Base-by-base conservation (phyloP, 2,113 vertebrate species). In the Cygnus buccinator region DNA sequence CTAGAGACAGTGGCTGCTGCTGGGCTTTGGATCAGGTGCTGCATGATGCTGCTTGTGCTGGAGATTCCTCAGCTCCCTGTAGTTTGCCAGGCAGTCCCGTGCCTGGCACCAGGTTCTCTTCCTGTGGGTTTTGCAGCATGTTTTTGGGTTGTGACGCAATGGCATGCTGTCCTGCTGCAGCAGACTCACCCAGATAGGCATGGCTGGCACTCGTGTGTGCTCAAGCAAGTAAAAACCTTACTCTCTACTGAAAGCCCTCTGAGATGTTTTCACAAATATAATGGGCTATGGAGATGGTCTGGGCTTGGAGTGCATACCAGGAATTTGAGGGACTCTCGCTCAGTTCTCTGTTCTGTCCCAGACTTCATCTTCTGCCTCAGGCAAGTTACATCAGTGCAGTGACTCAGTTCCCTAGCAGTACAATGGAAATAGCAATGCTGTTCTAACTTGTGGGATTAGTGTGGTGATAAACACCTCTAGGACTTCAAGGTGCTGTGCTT, bases 51-150 rank as follows among this genome's bases (percentile, higher is more conserved):
- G 62, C 96, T 76, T 93, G 93, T 89, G 66, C 72, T 92, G 39
- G 77, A 79, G 62, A 39, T 41, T 93, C 84, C 70, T 79, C n/a
- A 48, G 31, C 89, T 95, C 80, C 74, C 84, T 57, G 33, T 70
- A 71, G 57, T 59, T 91, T 3, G 0, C 89, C 94, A 82, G 90
- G 63, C 1, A 11, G 79, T 94, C 94, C 58, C 3, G 8, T 93
- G 95, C 66, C 89, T 96, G 90, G 92, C 89, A 93, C 39, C 20
- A 61, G 21, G 8, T 26, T 96, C 80, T 91, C 73, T 57, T 94
- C 77, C 70, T 54, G 43, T 84, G 70, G 52, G 62, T 79, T 95
- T 44, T 76, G 48, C 50, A 81, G 83, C 44, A 41, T 1, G 31
- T 66, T 65, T 37, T 16, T 55, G 66, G 39, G 21, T 31, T 91